Base-by-base conservation (phyloP, 2,113 vertebrate genomes). In the Anguilla rostrata region DNA sequence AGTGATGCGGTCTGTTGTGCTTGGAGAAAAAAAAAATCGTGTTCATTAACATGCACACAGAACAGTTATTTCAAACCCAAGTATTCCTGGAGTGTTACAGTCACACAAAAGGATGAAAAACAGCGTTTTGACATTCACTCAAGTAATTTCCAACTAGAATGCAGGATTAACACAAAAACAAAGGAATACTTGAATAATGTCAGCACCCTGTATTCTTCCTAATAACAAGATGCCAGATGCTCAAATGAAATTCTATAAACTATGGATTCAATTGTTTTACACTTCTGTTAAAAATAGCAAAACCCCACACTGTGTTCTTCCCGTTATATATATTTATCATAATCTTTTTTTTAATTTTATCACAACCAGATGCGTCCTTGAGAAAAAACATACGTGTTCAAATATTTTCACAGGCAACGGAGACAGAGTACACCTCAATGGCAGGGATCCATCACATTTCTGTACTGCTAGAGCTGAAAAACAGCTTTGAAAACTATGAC, bases 351-450 rank as follows among this genome's bases (percentile, higher is more conserved):
- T 87, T 88, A 39, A 49, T 83, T 89, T 91, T 90, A 89, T 87
- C 90, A 87, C 84, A 85, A 63, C 87, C 89, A 91, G 90, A 89
- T 90, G 90, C 84, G 84, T 84, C 88, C 87, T 88, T 87, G 86
- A 89, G 88, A 91, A 90, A 87, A 90, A 91, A 91, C 89, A 88
- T 53, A 79, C 84, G 16, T 85, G 89, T 88, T 91, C 85, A 90
- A 91, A 91, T 91, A 91, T 90, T 91, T 90, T 88, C 87, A 88
- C 89, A 91, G 84, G 88, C 88, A 81, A 12, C 80, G 87, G 83
- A n/a, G 90, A 92, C 89, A 90, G 84, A 90, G 81, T 90, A 87
- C 88, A 88, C 86, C 89, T 89, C 86, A 90, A 83, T 89, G 90
- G 88, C 88, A 90, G 87, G 75, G 81, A 90, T 89, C 90, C 90